Percentiles rank a stretch among this genome's conserved stretches.
These are phyloP conservation scores for Macropodus opercularis DNA, from an alignment of 2,797 vertebrate species.

Conservation along the genomic window DNA sequence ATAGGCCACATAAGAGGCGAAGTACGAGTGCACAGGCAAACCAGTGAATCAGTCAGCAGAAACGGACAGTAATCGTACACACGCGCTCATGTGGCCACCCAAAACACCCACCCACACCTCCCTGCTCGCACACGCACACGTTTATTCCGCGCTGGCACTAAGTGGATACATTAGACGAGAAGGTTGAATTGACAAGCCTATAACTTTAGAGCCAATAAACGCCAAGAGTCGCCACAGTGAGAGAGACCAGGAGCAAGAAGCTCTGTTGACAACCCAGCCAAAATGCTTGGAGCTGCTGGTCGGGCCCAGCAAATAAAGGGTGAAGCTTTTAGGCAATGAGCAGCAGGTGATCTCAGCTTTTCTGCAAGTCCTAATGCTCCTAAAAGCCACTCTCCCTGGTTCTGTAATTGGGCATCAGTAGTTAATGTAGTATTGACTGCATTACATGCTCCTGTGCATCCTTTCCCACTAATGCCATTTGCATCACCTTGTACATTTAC, in stretches of 20 bases:
- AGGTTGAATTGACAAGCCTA: constrained; percentile 79
- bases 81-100: constrained; percentile 51
- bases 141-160: constrained; percentile 63
- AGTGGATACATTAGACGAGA: constrained; percentile 76
- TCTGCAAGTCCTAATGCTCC: constrained; percentile 99
- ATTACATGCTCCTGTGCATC: constrained; percentile 99
- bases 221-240: constrained; percentile 74
- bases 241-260: constrained; percentile 68
- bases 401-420: constrained; percentile 99
- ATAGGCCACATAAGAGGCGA: constrained; percentile 33
- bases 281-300: constrained; percentile 81
- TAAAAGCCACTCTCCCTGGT: constrained; percentile 99
- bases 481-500: constrained; percentile 99
- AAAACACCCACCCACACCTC: constrained; percentile 55
- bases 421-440: constrained; percentile 99
- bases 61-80: constrained; percentile 43
- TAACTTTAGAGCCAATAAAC: constrained; percentile 78
- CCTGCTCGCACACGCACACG: constrained; percentile 36
- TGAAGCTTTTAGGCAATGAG: constrained; percentile 99
- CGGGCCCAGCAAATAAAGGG: constrained; percentile 94
- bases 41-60: constrained; percentile 51
- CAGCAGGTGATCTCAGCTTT: constrained; percentile 99
- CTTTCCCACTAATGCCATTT: constrained; percentile 99
- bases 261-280: constrained; percentile 75
- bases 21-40: constrained; percentile 44